phyloP scores from a whole-genome alignment of 2,888 invertebrate genomes.

The Brenthis ino region DNA sequence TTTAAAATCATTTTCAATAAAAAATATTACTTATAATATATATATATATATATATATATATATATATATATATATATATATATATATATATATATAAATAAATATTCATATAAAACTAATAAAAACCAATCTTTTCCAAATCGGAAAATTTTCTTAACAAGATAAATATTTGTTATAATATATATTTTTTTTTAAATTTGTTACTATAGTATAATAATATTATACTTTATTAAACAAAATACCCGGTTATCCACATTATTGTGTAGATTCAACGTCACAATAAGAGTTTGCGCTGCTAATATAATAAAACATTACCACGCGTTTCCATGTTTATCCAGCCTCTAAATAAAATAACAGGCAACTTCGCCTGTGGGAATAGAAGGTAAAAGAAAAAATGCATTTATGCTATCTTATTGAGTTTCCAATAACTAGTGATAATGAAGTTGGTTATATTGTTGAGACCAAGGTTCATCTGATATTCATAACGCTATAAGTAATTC shows the following conservation, averaged over 20 bases:
- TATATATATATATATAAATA: too few species aligned
- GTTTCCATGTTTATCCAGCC: slow-evolving; percentile 53
- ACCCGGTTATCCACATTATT: slow-evolving; percentile 28
- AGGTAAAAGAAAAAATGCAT: slow-evolving; percentile 53
- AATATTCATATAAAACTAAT: too few species aligned
- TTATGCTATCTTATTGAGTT: slow-evolving; percentile 59
- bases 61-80: too few species aligned
- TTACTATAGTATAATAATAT: too few species aligned
- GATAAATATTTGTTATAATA: too few species aligned
- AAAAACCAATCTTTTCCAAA: too few species aligned
- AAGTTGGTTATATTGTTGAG: slow-evolving; percentile 55
- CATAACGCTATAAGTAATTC: slow-evolving; percentile 58
- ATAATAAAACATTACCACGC: slow-evolving; percentile 47
- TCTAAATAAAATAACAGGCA: slow-evolving; percentile 50
- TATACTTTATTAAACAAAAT: slow-evolving; percentile 8
- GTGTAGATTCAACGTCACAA: slow-evolving; percentile 37
- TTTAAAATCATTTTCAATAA: too few species aligned
- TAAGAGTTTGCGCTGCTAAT: slow-evolving; percentile 44
- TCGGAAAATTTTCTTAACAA: too few species aligned
- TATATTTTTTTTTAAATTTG: too few species aligned
- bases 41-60: too few species aligned
- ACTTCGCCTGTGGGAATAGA: slow-evolving; percentile 45
- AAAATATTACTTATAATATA: too few species aligned
- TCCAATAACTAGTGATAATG: slow-evolving; percentile 68
- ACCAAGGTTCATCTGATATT: slow-evolving; percentile 61